phyloP scores from a whole-genome alignment of 1,140 invertebrate species.

The Scaptomyza montana region DNA sequence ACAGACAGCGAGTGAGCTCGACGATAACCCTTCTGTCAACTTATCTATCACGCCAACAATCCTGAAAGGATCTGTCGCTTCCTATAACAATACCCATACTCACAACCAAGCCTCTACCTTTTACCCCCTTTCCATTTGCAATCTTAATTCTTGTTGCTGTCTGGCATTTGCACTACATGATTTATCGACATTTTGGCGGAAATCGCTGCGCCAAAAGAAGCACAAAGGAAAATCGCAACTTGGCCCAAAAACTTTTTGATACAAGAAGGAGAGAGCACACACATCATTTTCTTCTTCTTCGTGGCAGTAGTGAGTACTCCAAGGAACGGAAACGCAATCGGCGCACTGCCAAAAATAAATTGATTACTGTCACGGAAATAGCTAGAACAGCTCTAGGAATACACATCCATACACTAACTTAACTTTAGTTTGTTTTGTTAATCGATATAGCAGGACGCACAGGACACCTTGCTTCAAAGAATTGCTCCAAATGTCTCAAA shows the following conservation, averaged over 20 bases:
- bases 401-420: slow-evolving; percentile 27
- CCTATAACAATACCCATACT: background rate
- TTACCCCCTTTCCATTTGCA: background rate
- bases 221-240: slow-evolving; percentile 57
- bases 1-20: slow-evolving; percentile 25
- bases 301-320: slow-evolving; percentile 4
- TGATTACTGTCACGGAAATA: slow-evolving; percentile 84
- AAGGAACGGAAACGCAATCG: slow-evolving; percentile 74
- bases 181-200: slow-evolving; percentile 79
- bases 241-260: slow-evolving; percentile 50
- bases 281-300: slow-evolving; percentile 29
- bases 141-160: slow-evolving; percentile 26
- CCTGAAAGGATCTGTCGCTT: slow-evolving; percentile 31
- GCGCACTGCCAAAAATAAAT: slow-evolving; percentile 83
- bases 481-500: slow-evolving; percentile 53
- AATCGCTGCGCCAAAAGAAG: slow-evolving; percentile 71
- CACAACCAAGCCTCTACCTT: background rate
- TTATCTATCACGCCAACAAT: slow-evolving; percentile 77
- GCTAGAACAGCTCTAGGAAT: slow-evolving; percentile 45
- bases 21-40: slow-evolving; percentile 65
- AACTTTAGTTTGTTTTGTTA: slow-evolving; percentile 71
- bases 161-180: slow-evolving; percentile 59
- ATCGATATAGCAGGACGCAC: slow-evolving; percentile 60
- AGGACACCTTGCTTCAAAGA: slow-evolving; percentile 43
- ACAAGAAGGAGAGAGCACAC: background rate